phyloP scores from a whole-genome alignment of 2,888 invertebrate species.

The Panorpa germanica region DNA sequence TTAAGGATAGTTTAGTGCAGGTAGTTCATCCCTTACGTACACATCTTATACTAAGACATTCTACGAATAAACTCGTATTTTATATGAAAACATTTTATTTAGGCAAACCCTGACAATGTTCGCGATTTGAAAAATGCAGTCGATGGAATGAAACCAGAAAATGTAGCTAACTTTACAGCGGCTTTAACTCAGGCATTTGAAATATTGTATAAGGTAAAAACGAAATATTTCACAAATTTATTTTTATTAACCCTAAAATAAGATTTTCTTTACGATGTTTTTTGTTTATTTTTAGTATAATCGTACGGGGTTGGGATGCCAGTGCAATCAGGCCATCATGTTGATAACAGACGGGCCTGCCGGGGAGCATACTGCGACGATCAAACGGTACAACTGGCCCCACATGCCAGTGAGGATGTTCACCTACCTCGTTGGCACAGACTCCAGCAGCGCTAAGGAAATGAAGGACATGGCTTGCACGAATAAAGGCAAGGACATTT shows the following conservation, averaged over 20 bases:
- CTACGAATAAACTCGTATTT: background rate
- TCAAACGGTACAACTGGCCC: constrained; percentile 75
- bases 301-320: constrained; percentile 66
- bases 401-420: constrained; percentile 91
- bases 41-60: constrained; percentile 6
- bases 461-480: constrained; percentile 91
- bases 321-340: constrained; percentile 98
- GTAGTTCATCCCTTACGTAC: constrained; percentile 23
- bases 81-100: constrained; percentile 7
- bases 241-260: constrained; percentile 1
- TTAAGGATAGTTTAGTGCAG: constrained; percentile 76
- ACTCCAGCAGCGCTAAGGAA: constrained; percentile 69
- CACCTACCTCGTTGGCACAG: constrained; percentile 87
- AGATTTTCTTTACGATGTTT: constrained; percentile 6
- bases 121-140: constrained; percentile 62
- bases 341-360: constrained; percentile 88
- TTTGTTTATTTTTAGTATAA: constrained; percentile 40
- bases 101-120: constrained; percentile 69
- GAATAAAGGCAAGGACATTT: constrained; percentile 63
- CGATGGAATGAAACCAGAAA: constrained; percentile 50
- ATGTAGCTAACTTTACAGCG: constrained; percentile 79
- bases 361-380: constrained; percentile 39
- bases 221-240: constrained; percentile 4
- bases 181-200: constrained; percentile 87
- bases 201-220: constrained; percentile 60